Evolutionary conservation across 64 coral and sea anemone genomes (phyloP), one percentile per base, ranked within the genome.

Genomic region (Pocillopora damicornis): DNA sequence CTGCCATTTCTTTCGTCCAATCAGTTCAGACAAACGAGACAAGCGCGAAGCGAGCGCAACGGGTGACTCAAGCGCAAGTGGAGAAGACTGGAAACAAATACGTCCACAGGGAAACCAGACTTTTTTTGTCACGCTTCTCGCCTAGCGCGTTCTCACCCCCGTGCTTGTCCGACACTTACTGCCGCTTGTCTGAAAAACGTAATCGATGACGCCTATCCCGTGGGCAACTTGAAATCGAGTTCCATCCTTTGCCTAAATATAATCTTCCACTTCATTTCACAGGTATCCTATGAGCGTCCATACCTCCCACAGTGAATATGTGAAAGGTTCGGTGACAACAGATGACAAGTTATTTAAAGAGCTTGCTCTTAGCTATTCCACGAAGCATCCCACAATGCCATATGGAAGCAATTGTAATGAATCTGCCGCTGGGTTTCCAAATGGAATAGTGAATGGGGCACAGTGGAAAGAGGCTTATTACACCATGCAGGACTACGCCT

Each of bases 401-500:
- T 62, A 92, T 45, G 93, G 97, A 34, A 75, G 63, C 72, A 90
- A 90, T 13, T 99, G 97, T 60, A 94, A 91, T 68, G 88, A 86
- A 42, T 93, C 90, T 25, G 68, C 34, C 1, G 61, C 76, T 12
- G 75, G 87, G 69, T 99, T 99, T 86, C 38, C 59, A n/a, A 35
- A 82, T 88, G 97, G 97, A 14, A 79, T 93, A 35, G 69, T 88
- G 11, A 90, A 91, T 87, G 93, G 97, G 12, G 83, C 74, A 18
- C 86, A 74, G 18, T 95, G 90, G 97, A 95, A 88, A 64, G 78
- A 90, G 42, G 71, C 83, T 20, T 65, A 74, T 36, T 99, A 93
- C 73, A 95, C 93, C 9, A 92, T 99, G 90, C 93, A 99, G 75
- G 97, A 99, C 87, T 95, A 95, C 88, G 88, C 90, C 1, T 99